These are phyloP conservation scores for Drosophila paramelanica DNA, from an alignment of 2,888 invertebrate species.

Conservation along the genomic window DNA sequence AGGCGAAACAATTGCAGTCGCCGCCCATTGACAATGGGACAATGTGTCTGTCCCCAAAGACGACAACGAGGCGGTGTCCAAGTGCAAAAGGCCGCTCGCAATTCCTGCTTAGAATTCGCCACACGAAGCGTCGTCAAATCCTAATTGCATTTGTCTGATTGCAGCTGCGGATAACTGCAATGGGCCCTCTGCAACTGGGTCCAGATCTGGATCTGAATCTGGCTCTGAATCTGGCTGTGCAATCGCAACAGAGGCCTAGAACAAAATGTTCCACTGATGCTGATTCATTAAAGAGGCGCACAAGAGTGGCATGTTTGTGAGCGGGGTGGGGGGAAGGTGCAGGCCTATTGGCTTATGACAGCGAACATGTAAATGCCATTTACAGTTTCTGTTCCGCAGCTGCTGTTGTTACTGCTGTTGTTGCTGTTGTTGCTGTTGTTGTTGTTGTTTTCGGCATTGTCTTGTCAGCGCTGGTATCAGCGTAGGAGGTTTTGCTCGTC, in stretches of 20 bases:
- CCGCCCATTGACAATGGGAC: conserved; percentile 45
- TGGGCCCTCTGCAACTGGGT: background rate
- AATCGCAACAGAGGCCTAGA: conserved; percentile 17
- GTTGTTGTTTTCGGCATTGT: conserved; percentile 53
- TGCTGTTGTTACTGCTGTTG: conserved; percentile 33
- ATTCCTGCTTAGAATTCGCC: conserved; percentile 66
- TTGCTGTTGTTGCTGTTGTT: conserved; percentile 18
- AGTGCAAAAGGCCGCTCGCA: conserved; percentile 36
- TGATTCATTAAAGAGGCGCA: conserved; percentile 65
- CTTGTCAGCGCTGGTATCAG: conserved; percentile 63
- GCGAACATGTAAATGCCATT: conserved; percentile 78
- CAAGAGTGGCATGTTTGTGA: background rate
- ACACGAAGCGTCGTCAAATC: conserved; percentile 72
- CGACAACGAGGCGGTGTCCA: conserved; percentile 28
- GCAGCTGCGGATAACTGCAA: conserved; percentile 58
- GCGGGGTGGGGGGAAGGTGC: background rate
- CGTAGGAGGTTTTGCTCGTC: conserved; percentile 53
- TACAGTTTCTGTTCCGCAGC: conserved; percentile 73
- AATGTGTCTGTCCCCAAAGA: conserved; percentile 44
- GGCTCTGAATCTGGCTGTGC: conserved; percentile 14
- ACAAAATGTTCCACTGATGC: conserved; percentile 19
- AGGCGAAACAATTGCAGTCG: conserved; percentile 34
- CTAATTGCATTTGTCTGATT: conserved; percentile 79
- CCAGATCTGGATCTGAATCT: conserved; percentile 6
- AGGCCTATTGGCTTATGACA: conserved; percentile 68